Evolutionary conservation across 2,888 invertebrate genomes (phyloP).

Genomic region (Eristalis tenax): DNA sequence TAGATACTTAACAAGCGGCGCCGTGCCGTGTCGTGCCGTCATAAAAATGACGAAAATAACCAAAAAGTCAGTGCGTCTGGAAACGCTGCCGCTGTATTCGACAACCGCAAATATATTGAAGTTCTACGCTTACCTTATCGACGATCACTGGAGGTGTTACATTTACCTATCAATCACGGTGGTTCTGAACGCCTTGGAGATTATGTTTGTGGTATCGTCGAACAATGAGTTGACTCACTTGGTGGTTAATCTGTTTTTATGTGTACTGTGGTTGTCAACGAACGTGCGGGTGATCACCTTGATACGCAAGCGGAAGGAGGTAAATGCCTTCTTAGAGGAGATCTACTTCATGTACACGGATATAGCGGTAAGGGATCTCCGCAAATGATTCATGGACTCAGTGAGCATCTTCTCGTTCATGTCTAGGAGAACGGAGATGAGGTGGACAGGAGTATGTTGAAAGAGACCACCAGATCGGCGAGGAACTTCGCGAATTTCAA

Average conservation of each 20-base stretch:
- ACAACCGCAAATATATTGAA: constrained; percentile 57
- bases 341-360: constrained; percentile 43
- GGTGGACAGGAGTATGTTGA: constrained; percentile 8
- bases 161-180: constrained; percentile 10
- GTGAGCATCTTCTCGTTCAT: not conserved
- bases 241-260: constrained; percentile 44
- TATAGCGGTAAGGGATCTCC: constrained; percentile 26
- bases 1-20: not conserved
- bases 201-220: constrained; percentile 27
- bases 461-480: constrained; percentile 47
- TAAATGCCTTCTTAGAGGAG: constrained; percentile 42
- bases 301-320: constrained; percentile 43
- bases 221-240: constrained; percentile 32
- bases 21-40: not conserved
- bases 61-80: constrained; percentile 12
- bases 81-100: constrained; percentile 52
- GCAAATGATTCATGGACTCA: not conserved
- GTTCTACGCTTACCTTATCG: constrained; percentile 53
- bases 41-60: constrained; percentile 16
- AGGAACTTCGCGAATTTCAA: constrained; percentile 39
- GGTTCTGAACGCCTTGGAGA: constrained; percentile 36
- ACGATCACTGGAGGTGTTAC: constrained; percentile 60
- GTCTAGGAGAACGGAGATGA: constrained; percentile 45
- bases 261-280: constrained; percentile 41
- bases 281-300: constrained; percentile 35